phyloP scores from a whole-genome alignment of 2,113 vertebrate species.

The Gallinago jamesoni region DNA sequence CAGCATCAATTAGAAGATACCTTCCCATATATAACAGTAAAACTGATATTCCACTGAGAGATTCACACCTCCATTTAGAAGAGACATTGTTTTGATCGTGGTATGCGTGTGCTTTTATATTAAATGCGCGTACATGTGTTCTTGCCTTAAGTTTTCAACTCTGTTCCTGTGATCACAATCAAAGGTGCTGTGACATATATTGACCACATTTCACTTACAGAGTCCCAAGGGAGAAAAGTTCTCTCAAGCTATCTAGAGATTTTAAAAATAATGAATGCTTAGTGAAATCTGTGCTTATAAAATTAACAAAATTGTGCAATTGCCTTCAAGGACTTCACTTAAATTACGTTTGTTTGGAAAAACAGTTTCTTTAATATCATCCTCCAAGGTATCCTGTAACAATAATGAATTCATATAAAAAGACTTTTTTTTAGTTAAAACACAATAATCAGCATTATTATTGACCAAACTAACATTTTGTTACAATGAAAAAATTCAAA shows the following conservation, averaged over 20 bases:
- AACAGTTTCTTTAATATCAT: not conserved
- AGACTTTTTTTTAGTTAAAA: not conserved
- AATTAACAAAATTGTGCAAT: not conserved
- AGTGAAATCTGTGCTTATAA: not conserved
- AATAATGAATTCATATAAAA: not conserved
- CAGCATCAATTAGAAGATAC: not conserved
- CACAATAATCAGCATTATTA: not conserved
- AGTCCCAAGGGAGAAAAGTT: not conserved
- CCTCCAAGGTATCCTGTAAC: not conserved
- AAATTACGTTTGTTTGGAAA: not conserved
- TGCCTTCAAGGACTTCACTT: not conserved
- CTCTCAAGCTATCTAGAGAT: not conserved
- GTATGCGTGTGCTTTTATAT: rapidly evolving
- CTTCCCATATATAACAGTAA: not conserved
- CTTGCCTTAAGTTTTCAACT: not conserved
- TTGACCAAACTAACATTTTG: not conserved
- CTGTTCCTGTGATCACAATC: not conserved
- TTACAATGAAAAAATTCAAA: not conserved
- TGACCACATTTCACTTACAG: not conserved
- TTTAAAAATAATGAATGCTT: not conserved
- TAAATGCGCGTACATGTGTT: rapidly evolving
- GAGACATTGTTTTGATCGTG: not conserved
- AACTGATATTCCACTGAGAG: not conserved
- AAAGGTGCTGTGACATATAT: not conserved
- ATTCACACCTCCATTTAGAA: not conserved